Base-by-base conservation (phyloP, 1,140 invertebrate genomes). In the Cydia pomonella region DNA sequence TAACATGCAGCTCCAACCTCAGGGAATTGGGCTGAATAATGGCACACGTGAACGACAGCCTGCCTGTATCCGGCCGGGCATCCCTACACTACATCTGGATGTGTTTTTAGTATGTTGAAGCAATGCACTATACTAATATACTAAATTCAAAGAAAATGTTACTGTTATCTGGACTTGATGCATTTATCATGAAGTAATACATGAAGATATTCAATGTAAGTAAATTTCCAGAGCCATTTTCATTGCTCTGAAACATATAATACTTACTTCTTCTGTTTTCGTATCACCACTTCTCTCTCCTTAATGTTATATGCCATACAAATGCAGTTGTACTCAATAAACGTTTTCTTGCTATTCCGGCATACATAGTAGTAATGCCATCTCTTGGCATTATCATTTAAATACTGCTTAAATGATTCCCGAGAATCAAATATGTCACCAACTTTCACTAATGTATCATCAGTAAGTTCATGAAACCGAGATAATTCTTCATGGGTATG, bases 281-380 rank as follows among this genome's bases (percentile, higher is more conserved):
- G 76, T 71, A 75, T 77, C 80, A 53, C 80, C 75, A 75, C 78
- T 79, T 41, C 64, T 76, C 25, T 79, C 78, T 6, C 74, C 75
- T 50, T 80, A 83, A 33, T 38, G n/a, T 73, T 80, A 77, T 62
- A 76, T 63, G 3, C 73, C 76, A 6, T 76, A 75, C n/a, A 76
- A 72, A 25, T 79, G 41, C 10, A 75, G 75, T 12, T 77, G 72
- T 29, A 79, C 78, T 64, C 80, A 75, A 10, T 75, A 62, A 76
- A 75, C 78, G 41, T 76, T 79, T 69, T 38, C 29, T 69, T 69
- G n/a, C 64, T 69, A 18, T 29, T 69, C 16, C 64, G 27, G 29
- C 64, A 69, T 5, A 69, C 64, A 74, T 81, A 79, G 41, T 81
- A 83, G 33, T 76, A 83, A n/a, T 47, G 74, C 82, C 82, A 83